phyloP scores from a whole-genome alignment of 2,113 vertebrate genomes.

The Istiophorus platypterus region DNA sequence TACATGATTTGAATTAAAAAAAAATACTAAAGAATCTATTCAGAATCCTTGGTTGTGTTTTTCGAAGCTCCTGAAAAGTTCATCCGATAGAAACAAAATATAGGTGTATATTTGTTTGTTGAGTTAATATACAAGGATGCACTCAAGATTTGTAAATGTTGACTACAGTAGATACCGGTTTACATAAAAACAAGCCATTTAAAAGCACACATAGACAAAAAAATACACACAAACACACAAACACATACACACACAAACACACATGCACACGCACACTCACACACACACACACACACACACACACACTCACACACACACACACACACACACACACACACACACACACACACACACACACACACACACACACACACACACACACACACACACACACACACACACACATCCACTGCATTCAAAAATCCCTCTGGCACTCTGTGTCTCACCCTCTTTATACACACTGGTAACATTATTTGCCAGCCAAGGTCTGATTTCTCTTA shows the following conservation, averaged over 20 bases:
- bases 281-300: constrained; percentile 4
- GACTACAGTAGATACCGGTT: constrained; percentile 44
- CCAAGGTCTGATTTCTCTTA: constrained; percentile 65
- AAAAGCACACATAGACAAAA: constrained; percentile 12
- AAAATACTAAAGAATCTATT: neutral
- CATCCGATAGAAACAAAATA: neutral
- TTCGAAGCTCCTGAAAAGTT: neutral
- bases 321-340: neutral
- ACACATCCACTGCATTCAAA: constrained; percentile 53
- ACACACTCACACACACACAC: constrained; percentile 18
- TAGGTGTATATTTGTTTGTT: neutral
- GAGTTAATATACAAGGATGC: constrained; percentile 12
- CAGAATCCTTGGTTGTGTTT: neutral
- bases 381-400: constrained; percentile 4
- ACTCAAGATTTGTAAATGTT: constrained; percentile 37
- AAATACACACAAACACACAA: neutral
- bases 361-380: neutral
- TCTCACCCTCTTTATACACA: constrained; percentile 52
- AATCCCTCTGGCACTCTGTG: constrained; percentile 47
- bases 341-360: constrained; percentile 21
- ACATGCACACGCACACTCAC: constrained; percentile 12
- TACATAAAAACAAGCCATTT: constrained; percentile 60
- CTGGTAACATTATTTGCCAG: constrained; percentile 56
- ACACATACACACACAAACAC: constrained; percentile 10
- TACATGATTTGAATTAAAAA: neutral